Evolutionary conservation across 2,888 invertebrate genomes (phyloP), one percentile per base, ranked within the genome.

Genomic region (Chloromyia formosa): DNA sequence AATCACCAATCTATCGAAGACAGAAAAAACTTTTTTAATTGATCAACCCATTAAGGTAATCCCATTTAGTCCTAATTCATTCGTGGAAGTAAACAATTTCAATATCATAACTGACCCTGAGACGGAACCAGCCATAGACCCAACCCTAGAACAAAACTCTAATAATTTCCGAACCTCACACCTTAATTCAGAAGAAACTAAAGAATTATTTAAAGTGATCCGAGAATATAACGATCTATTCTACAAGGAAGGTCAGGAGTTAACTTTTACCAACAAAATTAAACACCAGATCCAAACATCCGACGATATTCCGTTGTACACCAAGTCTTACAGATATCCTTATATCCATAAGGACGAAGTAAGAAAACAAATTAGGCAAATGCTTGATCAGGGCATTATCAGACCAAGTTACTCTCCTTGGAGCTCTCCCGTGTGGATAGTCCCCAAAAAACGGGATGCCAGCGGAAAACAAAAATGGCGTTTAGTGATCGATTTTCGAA

Each of bases 401-500:
- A 23, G 74, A 12, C 69, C 10, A 14, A 76, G 64, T 27, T 22
- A 23, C 12, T 53, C 76, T 7, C 77, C 80, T 79, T 77, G 78
- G 78, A 80, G 1, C 79, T 54, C 54, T 5, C 54, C 54, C 12
- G 54, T 54, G 5, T 54, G 54, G 54, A 54, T 54, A 12, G 80
- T 9, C 22, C 61, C 22, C 9, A 61, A 61, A 20, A 61, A 61
- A 20, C 22, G 4, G 22, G 66, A 74, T 40, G 74, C 74, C 14
- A 66, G 54, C 14, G 68, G 68, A 4, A 66, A n/a, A 20, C 68
- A 74, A 40, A 76, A 80, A 78, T 79, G 77, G 77, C 54, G 1
- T 54, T 16, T 54, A n/a, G 7, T 42, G 12, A 42, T 54, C 4
- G 54, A 54, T 5, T 54, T 54, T 16, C 54, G 54, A 5, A 54